A percentile compares a stretch with the other conserved stretches of the same genome.
phyloP scores from a whole-genome alignment of 2,888 invertebrate genomes.

The Scrobipalpa atriplicella region DNA sequence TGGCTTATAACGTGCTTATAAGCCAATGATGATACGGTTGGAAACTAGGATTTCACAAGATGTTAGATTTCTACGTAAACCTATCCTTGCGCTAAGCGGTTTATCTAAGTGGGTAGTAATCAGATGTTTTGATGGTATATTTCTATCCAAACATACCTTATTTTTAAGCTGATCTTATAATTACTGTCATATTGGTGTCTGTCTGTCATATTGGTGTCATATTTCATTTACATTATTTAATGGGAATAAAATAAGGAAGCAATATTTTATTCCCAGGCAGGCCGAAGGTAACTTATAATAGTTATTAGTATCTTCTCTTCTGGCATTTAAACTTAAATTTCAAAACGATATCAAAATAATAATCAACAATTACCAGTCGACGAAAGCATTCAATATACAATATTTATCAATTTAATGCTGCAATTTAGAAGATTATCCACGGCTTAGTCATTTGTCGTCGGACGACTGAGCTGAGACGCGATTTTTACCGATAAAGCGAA shows the following conservation, averaged over 20 bases:
- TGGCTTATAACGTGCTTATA: not conserved
- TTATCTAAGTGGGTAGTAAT: not conserved
- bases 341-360: not conserved
- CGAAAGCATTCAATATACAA: constrained; percentile 18
- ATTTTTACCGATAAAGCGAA: not conserved
- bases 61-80: not conserved
- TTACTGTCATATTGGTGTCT: too few species aligned
- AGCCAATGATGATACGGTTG: constrained; percentile 1
- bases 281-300: not conserved
- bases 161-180: too few species aligned
- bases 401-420: constrained; percentile 14
- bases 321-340: not conserved
- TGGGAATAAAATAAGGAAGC: too few species aligned
- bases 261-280: too few species aligned
- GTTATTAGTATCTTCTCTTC: not conserved
- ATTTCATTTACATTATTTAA: too few species aligned
- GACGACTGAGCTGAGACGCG: not conserved
- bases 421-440: constrained; percentile 13
- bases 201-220: too few species aligned
- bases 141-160: too few species aligned
- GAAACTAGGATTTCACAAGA: constrained; percentile 2
- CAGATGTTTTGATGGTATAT: too few species aligned
- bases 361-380: not conserved
- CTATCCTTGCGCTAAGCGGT: not conserved
- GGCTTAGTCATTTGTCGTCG: not conserved